Evolutionary conservation across 2,797 vertebrate genomes (phyloP), one percentile per base, ranked within the genome.

Genomic region (Chrosomus eos): DNA sequence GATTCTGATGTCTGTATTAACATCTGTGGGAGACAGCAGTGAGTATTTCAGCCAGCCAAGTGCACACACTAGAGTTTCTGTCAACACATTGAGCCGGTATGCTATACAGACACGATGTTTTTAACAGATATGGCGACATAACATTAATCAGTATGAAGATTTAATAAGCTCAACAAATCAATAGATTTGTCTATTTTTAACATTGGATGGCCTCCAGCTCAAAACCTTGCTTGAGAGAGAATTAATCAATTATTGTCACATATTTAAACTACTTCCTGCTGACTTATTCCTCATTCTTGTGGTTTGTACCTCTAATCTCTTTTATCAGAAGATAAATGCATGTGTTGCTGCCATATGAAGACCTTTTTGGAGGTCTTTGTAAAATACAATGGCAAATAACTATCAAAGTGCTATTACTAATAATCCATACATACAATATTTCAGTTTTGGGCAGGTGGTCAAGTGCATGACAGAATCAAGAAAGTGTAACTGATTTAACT

Each of bases 1-100:
- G 75, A 88, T 75, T 75, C 58, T 79, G 86, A 88, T 89, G 74
- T 84, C 75, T 82, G 76, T 87, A 75, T 84, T 84, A 87, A 82
- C 77, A 87, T 76, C 78, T 85, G 80, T 78, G 62, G 14, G 76
- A 89, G 77, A 75, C 45, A 71, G 78, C 64, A 85, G 68, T 75
- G 79, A 87, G 83, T 84, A 83, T 81, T 48, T 81, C 21, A 64
- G 53, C 40, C 64, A 78, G 38, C 75, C 66, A 45, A 28, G 18
- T 8, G 36, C 74, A 71, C 64, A 45, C 53, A 31, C 26, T 18
- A 43, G 26, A 60, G 73, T 55, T 68, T 55, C 18, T 60, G 66
- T 66, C 16, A 68, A 51, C 26, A 26, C 14, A 58, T 6, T 23
- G 60, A 21, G 19, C 10, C 18, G 26, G 6, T 38, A 67, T 62